These are phyloP conservation scores for Planococcus citri DNA, from an alignment of 1,140 invertebrate genomes.

Conservation along the genomic window DNA sequence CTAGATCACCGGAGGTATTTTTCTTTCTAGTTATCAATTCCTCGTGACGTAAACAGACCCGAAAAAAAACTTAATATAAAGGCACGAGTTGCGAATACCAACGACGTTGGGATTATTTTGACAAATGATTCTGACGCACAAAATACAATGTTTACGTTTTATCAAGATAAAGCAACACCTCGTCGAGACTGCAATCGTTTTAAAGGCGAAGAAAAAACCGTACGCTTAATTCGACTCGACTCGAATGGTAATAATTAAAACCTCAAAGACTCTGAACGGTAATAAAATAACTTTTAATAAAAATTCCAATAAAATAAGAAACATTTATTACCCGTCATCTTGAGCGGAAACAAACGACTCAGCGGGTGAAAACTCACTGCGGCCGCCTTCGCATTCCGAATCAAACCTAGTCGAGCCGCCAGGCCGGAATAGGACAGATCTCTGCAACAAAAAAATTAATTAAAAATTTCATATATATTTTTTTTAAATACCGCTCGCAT, in stretches of 20 bases:
- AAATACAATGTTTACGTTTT: not conserved
- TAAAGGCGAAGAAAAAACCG: not conserved
- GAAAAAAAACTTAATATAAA: no score
- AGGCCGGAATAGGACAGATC: slow-evolving; percentile 72
- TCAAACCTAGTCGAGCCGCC: slow-evolving; percentile 43
- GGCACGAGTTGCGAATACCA: no score
- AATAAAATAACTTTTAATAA: slow-evolving; percentile 11
- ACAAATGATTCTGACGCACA: not conserved
- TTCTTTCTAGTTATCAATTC: no score
- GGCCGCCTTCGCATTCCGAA: slow-evolving; percentile 27
- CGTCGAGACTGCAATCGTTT: not conserved
- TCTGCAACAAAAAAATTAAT: slow-evolving; percentile 36
- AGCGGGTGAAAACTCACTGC: slow-evolving; percentile 55
- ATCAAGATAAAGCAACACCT: not conserved
- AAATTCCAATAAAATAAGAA: not conserved
- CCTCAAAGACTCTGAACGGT: not conserved
- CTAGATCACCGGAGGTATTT: no score
- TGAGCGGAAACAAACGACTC: slow-evolving; percentile 91
- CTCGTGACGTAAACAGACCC: no score
- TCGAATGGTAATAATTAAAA: not conserved
- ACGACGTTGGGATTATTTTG: not conserved
- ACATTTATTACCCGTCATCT: slow-evolving; percentile 51
- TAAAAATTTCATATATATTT: slow-evolving; percentile 7
- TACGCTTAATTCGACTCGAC: no score
- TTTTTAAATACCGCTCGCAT: not conserved